phyloP scores from a whole-genome alignment of 1,140 invertebrate genomes.

The Charaxes varanes region DNA sequence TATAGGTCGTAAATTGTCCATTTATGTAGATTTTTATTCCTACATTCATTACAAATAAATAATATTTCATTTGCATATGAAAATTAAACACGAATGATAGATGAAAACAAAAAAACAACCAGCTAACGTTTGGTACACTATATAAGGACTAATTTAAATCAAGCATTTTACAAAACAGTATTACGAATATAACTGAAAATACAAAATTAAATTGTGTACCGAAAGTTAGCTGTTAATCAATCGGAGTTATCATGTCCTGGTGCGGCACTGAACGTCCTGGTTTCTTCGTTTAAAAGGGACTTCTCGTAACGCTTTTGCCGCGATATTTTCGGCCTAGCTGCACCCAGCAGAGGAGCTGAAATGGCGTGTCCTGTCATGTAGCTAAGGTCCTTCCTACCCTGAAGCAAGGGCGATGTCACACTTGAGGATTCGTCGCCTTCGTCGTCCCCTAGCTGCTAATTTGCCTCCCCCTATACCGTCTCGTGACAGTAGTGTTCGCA shows the following conservation, averaged over 20 bases:
- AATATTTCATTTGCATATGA: too few relatives aligned
- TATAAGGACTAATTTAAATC: neutral
- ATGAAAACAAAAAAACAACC: too few relatives aligned
- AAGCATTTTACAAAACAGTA: neutral
- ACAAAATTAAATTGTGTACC: too few relatives aligned
- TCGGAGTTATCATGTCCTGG: slow-evolving; percentile 59
- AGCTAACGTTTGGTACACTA: too few relatives aligned
- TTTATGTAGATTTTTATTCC: too few relatives aligned
- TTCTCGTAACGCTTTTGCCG: slow-evolving; percentile 59
- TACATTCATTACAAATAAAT: too few relatives aligned
- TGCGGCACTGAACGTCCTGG: slow-evolving; percentile 52
- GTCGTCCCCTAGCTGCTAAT: too few relatives aligned
- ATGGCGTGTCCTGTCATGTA: slow-evolving; percentile 57
- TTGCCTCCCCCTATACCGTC: too few relatives aligned
- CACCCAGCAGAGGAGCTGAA: slow-evolving; percentile 47
- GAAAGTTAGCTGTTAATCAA: neutral
- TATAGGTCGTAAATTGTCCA: too few relatives aligned
- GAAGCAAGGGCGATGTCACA: slow-evolving; percentile 74
- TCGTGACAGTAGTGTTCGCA: too few relatives aligned
- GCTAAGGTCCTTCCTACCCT: slow-evolving; percentile 69
- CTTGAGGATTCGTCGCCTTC: slow-evolving; percentile 74
- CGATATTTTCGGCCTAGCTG: slow-evolving; percentile 53
- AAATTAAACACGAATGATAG: too few relatives aligned
- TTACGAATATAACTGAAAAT: too few relatives aligned
- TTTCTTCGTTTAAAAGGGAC: slow-evolving; percentile 53